Evolutionary conservation across 2,113 vertebrate genomes (phyloP), one percentile per base, ranked within the genome.

Genomic region (Trichechus manatus): DNA sequence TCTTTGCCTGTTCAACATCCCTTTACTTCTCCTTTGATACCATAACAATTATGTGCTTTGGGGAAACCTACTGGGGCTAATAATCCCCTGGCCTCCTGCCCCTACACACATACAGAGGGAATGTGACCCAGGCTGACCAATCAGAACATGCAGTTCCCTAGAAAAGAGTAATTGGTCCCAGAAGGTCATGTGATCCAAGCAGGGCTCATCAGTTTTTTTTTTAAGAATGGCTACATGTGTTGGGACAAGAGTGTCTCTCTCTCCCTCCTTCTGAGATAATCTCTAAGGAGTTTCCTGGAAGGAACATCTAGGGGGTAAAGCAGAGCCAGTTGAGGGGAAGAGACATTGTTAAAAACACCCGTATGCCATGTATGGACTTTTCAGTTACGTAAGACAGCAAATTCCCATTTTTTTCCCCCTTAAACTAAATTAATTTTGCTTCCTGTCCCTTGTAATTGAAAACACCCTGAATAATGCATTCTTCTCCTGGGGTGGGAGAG

Each of bases 391-490:
- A 20, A 56, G n/a, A 47, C 14, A 63, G 19, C 17, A 93, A 10
- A 11, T 27, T 42, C 61, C 6, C 22, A 39, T 56, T 56, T 20
- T 63, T 87, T 83, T 11, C 1, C 10, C 42, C 23, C 1, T 83
- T 36, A 11, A 93, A 66, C 20, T 20, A 20, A n/a, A 82, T 70
- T 93, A 36, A 61, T 85, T 88, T 90, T 87, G 22, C n/a, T 70
- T 64, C 89, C 31, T 95, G 13, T 92, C 70, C 77, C 56, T 82
- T 79, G n/a, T 9, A 66, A 22, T 20, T 44, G 95, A 59, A 96
- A 33, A 36, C 20, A 15, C 6, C 20, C 25, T 42, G 9, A 72
- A 74, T 13, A 87, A 68, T 72, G 59, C 29, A 66, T 78, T 85
- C 13, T 77, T 80, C 31, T 77, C 17, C 8, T 31, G 13, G 44